Evolutionary conservation across 2,888 invertebrate species (phyloP), one percentile per base, ranked within the genome.

Genomic region (Rhagium mordax): DNA sequence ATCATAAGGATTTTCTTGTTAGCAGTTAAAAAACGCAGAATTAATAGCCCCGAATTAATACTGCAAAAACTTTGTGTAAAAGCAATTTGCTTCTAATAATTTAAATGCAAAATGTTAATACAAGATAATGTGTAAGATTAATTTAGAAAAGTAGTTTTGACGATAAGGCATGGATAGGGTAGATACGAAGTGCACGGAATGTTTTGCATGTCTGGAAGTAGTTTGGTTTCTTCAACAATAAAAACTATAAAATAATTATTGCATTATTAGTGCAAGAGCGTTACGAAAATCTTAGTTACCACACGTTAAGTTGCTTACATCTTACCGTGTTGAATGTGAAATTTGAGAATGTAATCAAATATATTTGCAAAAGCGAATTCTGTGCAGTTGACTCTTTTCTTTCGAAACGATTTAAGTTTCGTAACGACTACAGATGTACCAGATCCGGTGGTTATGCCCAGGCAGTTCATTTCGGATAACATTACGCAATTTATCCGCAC

Each of bases 401-500:
- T 59, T 13, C 41, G 41, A 41, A 13, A 41, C 16, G 13, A 59
- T 59, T 59, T 33, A 16, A 18, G 29, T 59, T 59, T 18, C 29
- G 59, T 18, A 59, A 59, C 13, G 33, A 16, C n/a, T 41, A 16
- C 33, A 18, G 59, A 33, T 33, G 33, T 59, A 41, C 59, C 15
- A 57, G 24, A 21, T 24, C 24, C 20, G 8, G 33, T n/a, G 10
- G 33, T 15, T n/a, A 33, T 41, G 59, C 33, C 59, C 10, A 59
- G 16, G 29, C 8, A 59, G 3, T 59, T 59, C 21, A 5, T 33
- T 59, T 33, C 18, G 59, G 59, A 33, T 33, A 59, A 33, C 20
- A 59, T 59, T 59, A 10, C 59, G 18, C 15, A 59, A 59, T 33
- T 55, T 55, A 21, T n/a, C 24, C 2, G 24, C 24, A 20, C 55